Evolutionary conservation across 2,797 vertebrate genomes (phyloP).

Genomic region (Euthynnus affinis): DNA sequence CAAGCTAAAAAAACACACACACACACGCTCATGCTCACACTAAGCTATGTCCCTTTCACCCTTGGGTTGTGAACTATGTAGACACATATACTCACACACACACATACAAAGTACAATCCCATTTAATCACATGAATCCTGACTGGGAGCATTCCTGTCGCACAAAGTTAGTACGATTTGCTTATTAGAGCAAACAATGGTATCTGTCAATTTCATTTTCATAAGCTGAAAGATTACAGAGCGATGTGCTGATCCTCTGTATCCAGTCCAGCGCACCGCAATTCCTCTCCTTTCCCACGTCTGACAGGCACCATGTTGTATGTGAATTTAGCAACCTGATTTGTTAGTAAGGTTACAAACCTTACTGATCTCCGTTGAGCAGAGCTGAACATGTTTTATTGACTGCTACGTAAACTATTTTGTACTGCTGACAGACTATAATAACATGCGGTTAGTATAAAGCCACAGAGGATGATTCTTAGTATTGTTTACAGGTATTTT

Average conservation of each 20-base stretch:
- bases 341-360: conserved; percentile 27
- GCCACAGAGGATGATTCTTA: background rate
- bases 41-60: conserved; percentile 31
- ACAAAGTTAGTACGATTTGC: conserved; percentile 61
- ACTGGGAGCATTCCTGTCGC: conserved; percentile 74
- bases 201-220: conserved; percentile 78
- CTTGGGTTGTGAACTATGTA: conserved; percentile 17
- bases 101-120: conserved; percentile 38
- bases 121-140: conserved; percentile 75
- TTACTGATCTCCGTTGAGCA: conserved; percentile 4
- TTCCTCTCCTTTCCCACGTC: conserved; percentile 68
- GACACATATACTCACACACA: conserved; percentile 11
- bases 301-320: conserved; percentile 26
- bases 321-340: conserved; percentile 30
- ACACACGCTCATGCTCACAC: conserved; percentile 1
- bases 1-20: background rate
- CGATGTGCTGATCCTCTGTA: conserved; percentile 62
- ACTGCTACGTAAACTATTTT: conserved; percentile 5
- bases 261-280: conserved; percentile 46
- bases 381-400: background rate
- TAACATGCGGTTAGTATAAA: background rate
- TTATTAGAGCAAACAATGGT: conserved; percentile 75
- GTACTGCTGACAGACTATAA: background rate
- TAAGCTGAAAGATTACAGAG: conserved; percentile 69
- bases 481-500: conserved; percentile 5